Percentiles rank a stretch among this genome's conserved stretches.
phyloP scores from a whole-genome alignment of 2,113 vertebrate genomes.

The Oenanthe melanoleuca region DNA sequence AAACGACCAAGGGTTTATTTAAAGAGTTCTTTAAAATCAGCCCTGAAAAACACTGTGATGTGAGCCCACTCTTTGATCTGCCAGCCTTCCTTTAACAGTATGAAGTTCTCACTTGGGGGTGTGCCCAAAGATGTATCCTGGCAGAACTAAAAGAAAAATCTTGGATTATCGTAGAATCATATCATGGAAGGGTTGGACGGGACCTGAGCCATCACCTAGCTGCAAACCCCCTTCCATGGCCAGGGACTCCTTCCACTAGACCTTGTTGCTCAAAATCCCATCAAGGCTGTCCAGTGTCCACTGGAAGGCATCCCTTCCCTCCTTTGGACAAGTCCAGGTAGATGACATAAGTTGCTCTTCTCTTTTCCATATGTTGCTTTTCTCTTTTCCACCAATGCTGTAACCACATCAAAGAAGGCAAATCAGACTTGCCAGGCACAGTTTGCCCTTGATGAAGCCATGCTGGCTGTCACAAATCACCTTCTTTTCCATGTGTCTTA shows the following conservation, averaged over 20 bases:
- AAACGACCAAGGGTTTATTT: neutral
- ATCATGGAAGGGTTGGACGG: neutral
- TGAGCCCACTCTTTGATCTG: neutral
- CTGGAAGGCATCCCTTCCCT: neutral
- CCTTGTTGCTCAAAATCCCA: neutral
- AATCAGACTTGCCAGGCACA: neutral
- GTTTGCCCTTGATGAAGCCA: neutral
- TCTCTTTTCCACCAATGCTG: neutral
- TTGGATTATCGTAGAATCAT: neutral
- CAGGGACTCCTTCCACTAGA: neutral
- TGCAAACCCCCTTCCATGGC: neutral
- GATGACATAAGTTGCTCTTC: neutral
- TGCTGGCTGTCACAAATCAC: neutral
- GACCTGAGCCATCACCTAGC: neutral
- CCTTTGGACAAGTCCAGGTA: neutral
- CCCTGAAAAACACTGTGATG: neutral
- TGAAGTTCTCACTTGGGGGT: neutral
- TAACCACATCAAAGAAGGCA: neutral
- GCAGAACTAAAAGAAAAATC: neutral
- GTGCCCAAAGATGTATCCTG: rapidly evolving
- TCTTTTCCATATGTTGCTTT: neutral
- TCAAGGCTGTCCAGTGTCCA: neutral
- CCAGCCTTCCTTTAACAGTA: neutral
- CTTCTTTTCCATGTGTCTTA: neutral
- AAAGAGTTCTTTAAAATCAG: neutral